phyloP scores from a whole-genome alignment of 2,888 invertebrate genomes.

The Drosophila nigricruria region DNA sequence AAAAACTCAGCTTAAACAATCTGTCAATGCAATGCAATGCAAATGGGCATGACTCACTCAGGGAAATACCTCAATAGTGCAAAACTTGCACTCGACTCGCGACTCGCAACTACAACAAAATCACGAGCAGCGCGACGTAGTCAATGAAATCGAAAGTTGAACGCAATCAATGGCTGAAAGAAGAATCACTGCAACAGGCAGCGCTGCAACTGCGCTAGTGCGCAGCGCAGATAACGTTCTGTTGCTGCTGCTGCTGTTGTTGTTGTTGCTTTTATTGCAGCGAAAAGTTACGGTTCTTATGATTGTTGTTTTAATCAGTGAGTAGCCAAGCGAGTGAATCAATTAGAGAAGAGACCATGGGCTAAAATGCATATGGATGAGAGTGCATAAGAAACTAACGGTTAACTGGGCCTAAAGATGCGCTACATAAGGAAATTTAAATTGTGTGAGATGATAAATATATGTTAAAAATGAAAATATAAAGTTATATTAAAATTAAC shows the following conservation, averaged over 20 bases:
- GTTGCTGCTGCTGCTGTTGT: neutral
- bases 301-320: constrained; percentile 30
- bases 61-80: constrained; percentile 68
- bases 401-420: neutral
- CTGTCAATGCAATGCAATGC: constrained; percentile 51
- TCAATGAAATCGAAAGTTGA: constrained; percentile 75
- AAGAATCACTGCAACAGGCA: constrained; percentile 17
- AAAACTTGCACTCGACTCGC: constrained; percentile 18
- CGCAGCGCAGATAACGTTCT: constrained; percentile 2
- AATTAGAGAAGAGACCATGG: constrained; percentile 4
- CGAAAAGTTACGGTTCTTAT: constrained; percentile 18
- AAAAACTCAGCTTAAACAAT: constrained; percentile 20
- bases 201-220: constrained; percentile 30
- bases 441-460: neutral
- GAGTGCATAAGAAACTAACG: neutral
- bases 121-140: constrained; percentile 26
- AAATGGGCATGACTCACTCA: constrained; percentile 67
- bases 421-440: neutral
- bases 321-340: constrained; percentile 10
- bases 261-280: constrained; percentile 28
- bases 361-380: constrained; percentile 13
- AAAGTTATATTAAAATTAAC: neutral
- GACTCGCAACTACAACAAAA: constrained; percentile 21
- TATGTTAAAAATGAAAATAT: neutral
- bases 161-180: constrained; percentile 51